A percentile compares a stretch with the other conserved stretches of the same genome.
These are phyloP conservation scores for Diorhabda carinulata DNA, from an alignment of 1,140 invertebrate genomes.

Conservation along the genomic window DNA sequence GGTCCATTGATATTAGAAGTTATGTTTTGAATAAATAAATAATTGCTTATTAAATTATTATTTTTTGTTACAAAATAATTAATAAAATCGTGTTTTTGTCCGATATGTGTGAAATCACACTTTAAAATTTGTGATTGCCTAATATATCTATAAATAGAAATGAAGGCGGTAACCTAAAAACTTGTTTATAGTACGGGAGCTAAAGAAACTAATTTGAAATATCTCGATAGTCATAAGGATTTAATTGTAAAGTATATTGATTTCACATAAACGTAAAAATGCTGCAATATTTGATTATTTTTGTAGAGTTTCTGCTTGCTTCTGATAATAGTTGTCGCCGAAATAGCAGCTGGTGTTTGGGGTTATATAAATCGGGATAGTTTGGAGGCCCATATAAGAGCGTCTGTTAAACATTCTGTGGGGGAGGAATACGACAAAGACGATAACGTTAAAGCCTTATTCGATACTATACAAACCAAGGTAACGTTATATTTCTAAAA, in stretches of 20 bases:
- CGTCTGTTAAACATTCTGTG: conserved; percentile 62
- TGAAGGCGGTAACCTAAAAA: too few relatives aligned
- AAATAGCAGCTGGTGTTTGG: conserved; percentile 72
- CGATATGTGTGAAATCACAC: too few relatives aligned
- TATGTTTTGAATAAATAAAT: too few relatives aligned
- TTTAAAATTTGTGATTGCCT: too few relatives aligned
- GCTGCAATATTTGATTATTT: background rate
- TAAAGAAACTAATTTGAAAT: too few relatives aligned
- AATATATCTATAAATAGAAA: too few relatives aligned
- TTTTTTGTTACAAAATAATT: too few relatives aligned
- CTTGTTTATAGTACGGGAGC: too few relatives aligned
- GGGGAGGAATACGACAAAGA: conserved; percentile 65
- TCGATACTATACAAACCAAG: conserved; percentile 65
- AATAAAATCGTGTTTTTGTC: too few relatives aligned
- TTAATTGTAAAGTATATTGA: background rate
- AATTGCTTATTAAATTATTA: too few relatives aligned
- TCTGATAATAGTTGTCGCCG: conserved; percentile 72
- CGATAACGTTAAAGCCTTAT: conserved; percentile 58
- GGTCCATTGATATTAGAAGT: too few relatives aligned
- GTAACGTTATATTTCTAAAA: conserved; percentile 43
- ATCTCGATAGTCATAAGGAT: too few relatives aligned
- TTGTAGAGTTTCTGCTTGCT: conserved; percentile 70
- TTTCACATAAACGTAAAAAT: conserved; percentile 8
- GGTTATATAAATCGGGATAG: conserved; percentile 64
- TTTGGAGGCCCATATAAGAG: conserved; percentile 60